Conservation (phyloP, 2,888 invertebrate species). For the Hypena proboscidalis region DNA sequence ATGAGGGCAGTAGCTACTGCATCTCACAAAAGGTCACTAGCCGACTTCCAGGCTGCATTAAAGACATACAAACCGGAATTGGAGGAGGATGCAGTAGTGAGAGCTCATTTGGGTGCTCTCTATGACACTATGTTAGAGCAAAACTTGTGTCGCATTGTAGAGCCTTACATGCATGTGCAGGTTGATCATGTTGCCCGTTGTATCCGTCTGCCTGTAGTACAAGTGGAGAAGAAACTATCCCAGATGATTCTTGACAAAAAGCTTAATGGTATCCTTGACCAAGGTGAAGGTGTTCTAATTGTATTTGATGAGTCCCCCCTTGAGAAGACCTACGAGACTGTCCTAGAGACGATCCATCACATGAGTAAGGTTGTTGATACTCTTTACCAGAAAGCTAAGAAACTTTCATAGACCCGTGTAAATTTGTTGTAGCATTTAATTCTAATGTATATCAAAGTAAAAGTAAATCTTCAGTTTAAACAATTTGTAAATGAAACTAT, state of each 20-base stretch:
- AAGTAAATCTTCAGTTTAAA: conserved; percentile 75
- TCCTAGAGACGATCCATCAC: conserved; percentile 98
- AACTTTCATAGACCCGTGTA: conserved; percentile 91
- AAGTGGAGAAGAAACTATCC: conserved; percentile 99
- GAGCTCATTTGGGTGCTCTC: conserved; percentile 97
- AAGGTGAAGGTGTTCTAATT: conserved; percentile 98
- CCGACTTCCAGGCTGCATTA: conserved; percentile 97
- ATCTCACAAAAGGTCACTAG: conserved; percentile 97
- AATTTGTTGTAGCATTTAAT: conserved; percentile 79
- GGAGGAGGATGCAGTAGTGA: conserved; percentile 98
- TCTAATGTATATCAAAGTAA: conserved; percentile 78
- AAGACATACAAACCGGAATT: conserved; percentile 95
- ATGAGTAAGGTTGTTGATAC: conserved; percentile 99
- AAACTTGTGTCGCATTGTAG: conserved; percentile 98
- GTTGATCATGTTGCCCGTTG: conserved; percentile 95
- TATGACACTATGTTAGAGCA: conserved; percentile 99
- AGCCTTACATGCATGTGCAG: conserved; percentile 99
- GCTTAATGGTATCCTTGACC: conserved; percentile 98
- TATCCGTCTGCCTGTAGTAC: conserved; percentile 94
- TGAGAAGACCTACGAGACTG: conserved; percentile 99
- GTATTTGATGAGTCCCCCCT: conserved; percentile 98
- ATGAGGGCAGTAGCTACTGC: conserved; percentile 99
- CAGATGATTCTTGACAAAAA: conserved; percentile 99
- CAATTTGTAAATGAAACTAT: conserved; percentile 71
- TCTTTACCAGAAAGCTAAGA: conserved; percentile 99